phyloP scores from a whole-genome alignment of 2,888 invertebrate genomes.

The Anticlea derivata region DNA sequence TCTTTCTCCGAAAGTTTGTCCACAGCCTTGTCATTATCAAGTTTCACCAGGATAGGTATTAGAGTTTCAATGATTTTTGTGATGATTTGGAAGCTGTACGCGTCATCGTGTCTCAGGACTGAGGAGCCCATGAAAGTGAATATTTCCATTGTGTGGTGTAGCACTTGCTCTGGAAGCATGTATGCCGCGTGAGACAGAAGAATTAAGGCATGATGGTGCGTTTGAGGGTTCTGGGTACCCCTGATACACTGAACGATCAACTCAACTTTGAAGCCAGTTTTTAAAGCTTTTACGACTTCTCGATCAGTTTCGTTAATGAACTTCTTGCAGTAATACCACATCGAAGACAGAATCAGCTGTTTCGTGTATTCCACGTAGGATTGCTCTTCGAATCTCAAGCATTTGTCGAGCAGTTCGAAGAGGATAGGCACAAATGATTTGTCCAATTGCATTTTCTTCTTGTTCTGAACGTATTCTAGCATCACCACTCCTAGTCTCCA shows the following conservation, averaged over 20 bases:
- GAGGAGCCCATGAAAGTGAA: slow-evolving; percentile 99
- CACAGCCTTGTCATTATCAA: slow-evolving; percentile 64
- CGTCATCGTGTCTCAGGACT: slow-evolving; percentile 95
- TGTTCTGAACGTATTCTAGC: slow-evolving; percentile 93
- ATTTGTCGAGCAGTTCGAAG: slow-evolving; percentile 91
- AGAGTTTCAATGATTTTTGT: slow-evolving; percentile 94
- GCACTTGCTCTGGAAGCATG: slow-evolving; percentile 91
- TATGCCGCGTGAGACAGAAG: slow-evolving; percentile 91
- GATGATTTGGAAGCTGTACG: slow-evolving; percentile 97
- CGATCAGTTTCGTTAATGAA: slow-evolving; percentile 70
- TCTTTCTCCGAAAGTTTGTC: slow-evolving; percentile 64
- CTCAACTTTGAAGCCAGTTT: slow-evolving; percentile 87
- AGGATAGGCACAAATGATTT: slow-evolving; percentile 88
- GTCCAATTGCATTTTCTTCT: slow-evolving; percentile 89
- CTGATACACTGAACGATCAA: slow-evolving; percentile 94
- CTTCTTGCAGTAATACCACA: slow-evolving; percentile 88
- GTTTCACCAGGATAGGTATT: slow-evolving; percentile 91
- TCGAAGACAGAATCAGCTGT: slow-evolving; percentile 91
- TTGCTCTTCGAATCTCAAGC: slow-evolving; percentile 92
- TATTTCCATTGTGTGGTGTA: slow-evolving; percentile 97
- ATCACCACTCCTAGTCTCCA: slow-evolving; percentile 93
- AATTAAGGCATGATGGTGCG: slow-evolving; percentile 96
- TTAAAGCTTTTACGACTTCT: slow-evolving; percentile 69
- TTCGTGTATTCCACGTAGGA: slow-evolving; percentile 93
- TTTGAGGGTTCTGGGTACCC: slow-evolving; percentile 96